A percentile compares a stretch with the other conserved stretches of the same genome.
These are phyloP conservation scores for Pogonus chalceus DNA, from an alignment of 1,140 invertebrate genomes.

Conservation along the genomic window DNA sequence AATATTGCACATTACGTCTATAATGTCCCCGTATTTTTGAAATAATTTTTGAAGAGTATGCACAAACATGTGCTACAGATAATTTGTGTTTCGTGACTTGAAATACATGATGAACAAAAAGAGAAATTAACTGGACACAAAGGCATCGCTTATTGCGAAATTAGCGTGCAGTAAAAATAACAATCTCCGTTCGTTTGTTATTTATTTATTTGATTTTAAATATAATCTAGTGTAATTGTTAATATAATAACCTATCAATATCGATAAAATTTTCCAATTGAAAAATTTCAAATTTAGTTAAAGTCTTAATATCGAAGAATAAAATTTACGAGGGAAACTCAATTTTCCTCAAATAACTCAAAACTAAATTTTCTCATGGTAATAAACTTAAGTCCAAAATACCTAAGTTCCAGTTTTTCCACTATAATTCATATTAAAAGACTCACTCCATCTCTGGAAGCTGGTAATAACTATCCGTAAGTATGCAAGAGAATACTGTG, in stretches of 20 bases:
- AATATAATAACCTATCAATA: no score
- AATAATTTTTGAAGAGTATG: no score
- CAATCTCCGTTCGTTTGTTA: no score
- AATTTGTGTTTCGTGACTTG: background rate
- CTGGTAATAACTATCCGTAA: background rate
- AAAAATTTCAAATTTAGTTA: background rate
- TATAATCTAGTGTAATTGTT: no score
- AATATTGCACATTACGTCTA: no score
- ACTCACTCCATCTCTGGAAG: background rate
- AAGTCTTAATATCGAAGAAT: background rate
- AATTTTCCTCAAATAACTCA: background rate
- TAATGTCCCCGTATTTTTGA: no score
- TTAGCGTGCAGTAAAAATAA: no score
- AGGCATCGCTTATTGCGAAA: background rate
- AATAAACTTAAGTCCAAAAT: background rate
- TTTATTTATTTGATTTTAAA: no score
- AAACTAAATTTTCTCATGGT: background rate
- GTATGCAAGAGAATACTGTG: background rate
- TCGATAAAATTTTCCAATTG: background rate
- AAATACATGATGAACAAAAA: background rate
- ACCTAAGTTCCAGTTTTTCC: background rate
- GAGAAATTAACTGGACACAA: background rate
- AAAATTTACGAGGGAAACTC: background rate
- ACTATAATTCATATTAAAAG: conserved; percentile 3
- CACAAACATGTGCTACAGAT: no score